Base-by-base conservation (phyloP, 2,888 invertebrate genomes). In the Mythimna pallens region DNA sequence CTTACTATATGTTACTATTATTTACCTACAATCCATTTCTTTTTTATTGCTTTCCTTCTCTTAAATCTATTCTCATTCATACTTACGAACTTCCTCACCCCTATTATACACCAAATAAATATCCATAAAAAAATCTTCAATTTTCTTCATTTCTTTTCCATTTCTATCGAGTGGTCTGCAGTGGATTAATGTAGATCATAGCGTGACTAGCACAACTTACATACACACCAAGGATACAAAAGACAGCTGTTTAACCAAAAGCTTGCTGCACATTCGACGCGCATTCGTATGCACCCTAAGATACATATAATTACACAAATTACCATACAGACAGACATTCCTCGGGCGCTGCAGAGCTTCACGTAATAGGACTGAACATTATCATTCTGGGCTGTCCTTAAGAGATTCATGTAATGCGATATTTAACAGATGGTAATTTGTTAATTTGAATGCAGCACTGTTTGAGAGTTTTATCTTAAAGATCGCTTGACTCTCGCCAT, bases 331-430 rank as follows among this genome's bases (percentile, higher is more conserved):
- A 85, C 76, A 82, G 80, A 73, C 85, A 84, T 84, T 86, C 82
- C 80, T 77, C 65, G 80, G 58, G 74, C 65, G 52, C 54, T 80
- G 76, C 70, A 75, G 82, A 77, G 76, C 65, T 79, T 76, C 77
- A 78, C 68, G 70, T 79, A 83, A 86, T 85, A 77, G 72, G 47
- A 68, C 72, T 63, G 69, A 70, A 63, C 73, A 85, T 87, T 83
- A 87, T 74, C 71, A 85, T 87, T 83, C 83, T 58, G 36, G 62
- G 36, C 65, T 73, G 76, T 65, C 75, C 69, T 85, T 66, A 70
- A 79, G 73, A 85, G 76, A 85, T 87, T 80, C 86, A 77, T 79
- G 86, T 85, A 78, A 86, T 85, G 80, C 67, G 85, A 85, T 85
- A 87, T 85, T 74, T 80, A 85, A 80, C 80, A 76, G 80, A 85